Evolutionary conservation across 2,797 vertebrate genomes (phyloP), one percentile per base, ranked within the genome.

Genomic region (Avahi laniger): DNA sequence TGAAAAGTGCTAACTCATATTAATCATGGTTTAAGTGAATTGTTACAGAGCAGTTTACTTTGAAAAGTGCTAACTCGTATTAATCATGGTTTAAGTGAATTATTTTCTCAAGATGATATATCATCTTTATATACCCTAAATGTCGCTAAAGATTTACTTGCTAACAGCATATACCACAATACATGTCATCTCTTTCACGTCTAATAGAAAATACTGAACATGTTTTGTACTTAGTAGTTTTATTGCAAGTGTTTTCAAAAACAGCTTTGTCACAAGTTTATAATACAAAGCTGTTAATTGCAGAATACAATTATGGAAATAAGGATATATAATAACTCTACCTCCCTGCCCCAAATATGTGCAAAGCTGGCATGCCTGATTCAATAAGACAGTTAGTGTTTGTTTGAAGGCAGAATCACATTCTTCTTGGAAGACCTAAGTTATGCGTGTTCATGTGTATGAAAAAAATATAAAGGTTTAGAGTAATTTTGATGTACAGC

Each of bases 171-270:
- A 84, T 67, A 17, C 17, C 73, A 50, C 9, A 33, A 43, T 81
- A 18, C 22, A 41, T 26, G 86, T 76, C 48, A 86, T 90, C 28
- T 81, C 35, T 82, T 76, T n/a, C 30, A 61, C 2, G 1, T 59
- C 28, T 1, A 38, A 52, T 46, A 69, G 41, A 69, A 87, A 82
- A 59, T 30, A 28, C 15, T 65, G 26, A 79, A 46, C 30, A 69
- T 38, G 50, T 46, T 96, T 92, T 80, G 82, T 83, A n/a, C n/a
- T 96, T 80, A 94, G 48, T 50, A 80, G 79, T 50, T 94, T 89
- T 59, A 92, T 1, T 50, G 63, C 38, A 78, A 89, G 14, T n/a
- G 28, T 72, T 89, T 89, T 84, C 13, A 92, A 96, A 83, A 48
- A 84, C 48, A 84, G 28, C 18, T 80, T 61, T 35, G 24, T 67